These are phyloP conservation scores for Limnothrissa miodon DNA, from an alignment of 2,113 vertebrate genomes.

Conservation along the genomic window DNA sequence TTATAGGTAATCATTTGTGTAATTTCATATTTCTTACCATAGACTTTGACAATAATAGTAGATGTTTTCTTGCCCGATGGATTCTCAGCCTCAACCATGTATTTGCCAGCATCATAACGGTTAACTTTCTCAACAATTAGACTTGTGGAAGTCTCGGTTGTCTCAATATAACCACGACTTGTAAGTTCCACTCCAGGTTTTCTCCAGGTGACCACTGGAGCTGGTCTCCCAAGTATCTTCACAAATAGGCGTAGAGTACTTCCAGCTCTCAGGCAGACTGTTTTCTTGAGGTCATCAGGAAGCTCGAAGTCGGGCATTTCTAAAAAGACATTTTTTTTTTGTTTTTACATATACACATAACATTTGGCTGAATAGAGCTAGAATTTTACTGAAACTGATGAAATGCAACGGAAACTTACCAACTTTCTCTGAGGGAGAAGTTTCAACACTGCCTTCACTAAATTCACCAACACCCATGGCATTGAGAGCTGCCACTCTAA, in stretches of 20 bases:
- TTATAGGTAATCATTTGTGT: neutral
- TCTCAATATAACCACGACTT: constrained; percentile 88
- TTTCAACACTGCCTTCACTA: constrained; percentile 83
- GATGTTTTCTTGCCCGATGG: constrained; percentile 94
- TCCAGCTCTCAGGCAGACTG: constrained; percentile 88
- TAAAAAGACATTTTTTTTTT: constrained; percentile 48
- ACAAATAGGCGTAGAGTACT: constrained; percentile 87
- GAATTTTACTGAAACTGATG: neutral
- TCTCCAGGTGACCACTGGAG: constrained; percentile 87
- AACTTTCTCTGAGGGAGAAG: constrained; percentile 86
- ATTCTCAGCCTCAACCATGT: constrained; percentile 93
- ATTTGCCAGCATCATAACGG: constrained; percentile 96
- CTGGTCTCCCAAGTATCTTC: constrained; percentile 83
- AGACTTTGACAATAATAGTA: constrained; percentile 91
- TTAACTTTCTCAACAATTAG: constrained; percentile 91
- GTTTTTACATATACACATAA: neutral
- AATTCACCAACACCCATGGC: constrained; percentile 90
- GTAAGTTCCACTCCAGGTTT: constrained; percentile 89
- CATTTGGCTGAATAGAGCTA: neutral
- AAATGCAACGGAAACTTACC: constrained; percentile 70
- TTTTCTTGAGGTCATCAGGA: constrained; percentile 93
- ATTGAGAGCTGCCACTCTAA: constrained; percentile 91
- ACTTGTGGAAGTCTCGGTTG: constrained; percentile 85
- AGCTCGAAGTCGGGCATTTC: constrained; percentile 96
- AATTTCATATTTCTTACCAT: constrained; percentile 74